Base-by-base conservation (phyloP, 2,113 vertebrate species). In the Scomber scombrus region DNA sequence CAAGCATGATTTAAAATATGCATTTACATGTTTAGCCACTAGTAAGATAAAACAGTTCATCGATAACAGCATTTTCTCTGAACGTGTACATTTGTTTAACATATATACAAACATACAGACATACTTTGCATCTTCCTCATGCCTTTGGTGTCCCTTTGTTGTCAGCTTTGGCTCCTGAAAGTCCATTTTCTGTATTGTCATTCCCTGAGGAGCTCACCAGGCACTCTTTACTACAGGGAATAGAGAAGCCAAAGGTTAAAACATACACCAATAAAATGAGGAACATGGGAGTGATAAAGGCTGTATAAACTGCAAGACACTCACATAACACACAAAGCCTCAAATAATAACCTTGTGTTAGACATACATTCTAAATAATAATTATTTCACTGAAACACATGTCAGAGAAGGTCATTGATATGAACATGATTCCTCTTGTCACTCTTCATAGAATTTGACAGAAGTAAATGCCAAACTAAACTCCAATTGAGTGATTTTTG, bases 171-270 rank as follows among this genome's bases (percentile, higher is more conserved):
- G 97, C 97, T 89, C 96, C 97, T 0, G 95, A 95, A 90, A 97
- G 85, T 84, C 97, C 97, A 0, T 99, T 98, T 93, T 99, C 97
- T 0, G 97, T 99, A 91, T 99, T 98, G 94, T 99, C 97, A 0
- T 97, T 97, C 77, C 96, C 98, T 6, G 97, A 97, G 23, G 97
- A 97, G 82, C 96, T 98, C 91, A 99, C 97, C 5, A 99, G 97
- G 85, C 97, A 98, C 78, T 99, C 98, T 92, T 98, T 99, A 95
- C 97, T 97, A 90, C 72, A 84, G 26, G 56, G 49, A 56, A 75
- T 11, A 89, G 51, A 74, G 11, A 74, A 71, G 70, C 3, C 8
- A 82, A 47, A 73, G 62, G n/a, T 52, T 51, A 82, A 56, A 18
- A 62, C 15, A 45, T 46, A 49, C 14, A 64, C 49, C 2, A 2